A percentile compares a stretch with the other conserved stretches of the same genome.
Evolutionary conservation across 1,140 invertebrate genomes (phyloP).

Genomic region (Odontomachus brunneus): DNA sequence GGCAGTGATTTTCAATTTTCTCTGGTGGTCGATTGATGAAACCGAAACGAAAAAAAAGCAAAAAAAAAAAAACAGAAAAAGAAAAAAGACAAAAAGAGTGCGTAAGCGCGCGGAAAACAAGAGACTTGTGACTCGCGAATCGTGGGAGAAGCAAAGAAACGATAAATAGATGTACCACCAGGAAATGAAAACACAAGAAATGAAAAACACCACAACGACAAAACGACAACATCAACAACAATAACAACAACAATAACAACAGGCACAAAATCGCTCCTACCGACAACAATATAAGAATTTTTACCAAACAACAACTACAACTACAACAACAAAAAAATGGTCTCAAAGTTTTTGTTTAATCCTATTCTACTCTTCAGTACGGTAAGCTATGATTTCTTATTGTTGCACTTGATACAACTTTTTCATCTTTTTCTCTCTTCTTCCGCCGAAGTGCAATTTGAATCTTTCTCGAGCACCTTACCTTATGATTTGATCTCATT

Average conservation of each 20-base stretch:
- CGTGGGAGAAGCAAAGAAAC: conserved; percentile 27
- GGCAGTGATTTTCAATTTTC: conserved; percentile 71
- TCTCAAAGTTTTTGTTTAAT: conserved; percentile 68
- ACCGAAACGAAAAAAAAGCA: conserved; percentile 10
- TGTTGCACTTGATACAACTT: conserved; percentile 62
- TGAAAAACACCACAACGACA: conserved; percentile 67
- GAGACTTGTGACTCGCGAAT: conserved; percentile 22
- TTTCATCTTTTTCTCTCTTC: conserved; percentile 55
- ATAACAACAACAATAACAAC: conserved; percentile 66
- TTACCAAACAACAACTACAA: conserved; percentile 51
- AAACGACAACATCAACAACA: conserved; percentile 66
- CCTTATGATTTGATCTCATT: conserved; percentile 24
- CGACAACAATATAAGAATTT: conserved; percentile 68
- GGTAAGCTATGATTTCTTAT: conserved; percentile 79
- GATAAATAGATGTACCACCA: conserved; percentile 59
- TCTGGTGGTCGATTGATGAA: conserved; percentile 65
- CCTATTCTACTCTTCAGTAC: conserved; percentile 74
- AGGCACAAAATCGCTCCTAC: conserved; percentile 41
- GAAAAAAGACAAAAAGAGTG: conserved; percentile 14
- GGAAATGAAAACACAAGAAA: conserved; percentile 70
- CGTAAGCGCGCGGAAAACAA: conserved; percentile 9
- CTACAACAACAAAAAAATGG: conserved; percentile 63
- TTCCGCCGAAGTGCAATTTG: conserved; percentile 33
- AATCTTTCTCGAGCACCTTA: conserved; percentile 31
- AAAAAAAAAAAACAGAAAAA: not conserved